Evolutionary conservation across 2,113 vertebrate genomes (phyloP).

Genomic region (Neolamprologus falcicula): DNA sequence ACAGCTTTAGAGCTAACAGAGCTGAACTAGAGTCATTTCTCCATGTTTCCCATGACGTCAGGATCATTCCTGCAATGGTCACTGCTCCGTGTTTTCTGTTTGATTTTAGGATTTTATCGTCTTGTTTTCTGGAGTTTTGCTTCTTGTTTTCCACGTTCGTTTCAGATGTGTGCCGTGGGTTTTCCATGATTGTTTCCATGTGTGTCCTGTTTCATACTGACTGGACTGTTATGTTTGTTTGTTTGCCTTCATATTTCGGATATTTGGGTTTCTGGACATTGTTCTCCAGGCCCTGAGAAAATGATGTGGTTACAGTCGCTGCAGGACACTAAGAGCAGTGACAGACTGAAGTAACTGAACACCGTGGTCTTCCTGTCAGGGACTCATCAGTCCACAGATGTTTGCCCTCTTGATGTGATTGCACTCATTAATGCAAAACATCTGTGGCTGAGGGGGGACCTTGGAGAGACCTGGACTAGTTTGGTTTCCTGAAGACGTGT

Average conservation of each 20-base stretch:
- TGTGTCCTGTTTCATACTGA: neutral
- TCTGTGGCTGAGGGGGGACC: neutral
- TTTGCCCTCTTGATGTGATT: neutral
- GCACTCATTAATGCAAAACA: neutral
- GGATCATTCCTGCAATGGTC: neutral
- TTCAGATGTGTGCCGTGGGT: neutral
- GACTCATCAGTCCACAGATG: neutral
- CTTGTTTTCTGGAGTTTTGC: neutral
- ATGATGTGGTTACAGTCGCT: neutral
- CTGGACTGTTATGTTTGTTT: neutral
- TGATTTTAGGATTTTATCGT: neutral
- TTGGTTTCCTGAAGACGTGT: neutral
- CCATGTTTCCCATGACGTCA: neutral
- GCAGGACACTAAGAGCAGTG: neutral
- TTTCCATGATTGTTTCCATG: neutral
- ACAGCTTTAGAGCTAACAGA: neutral
- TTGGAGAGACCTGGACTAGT: neutral
- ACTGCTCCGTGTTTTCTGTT: neutral
- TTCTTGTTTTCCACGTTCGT: neutral
- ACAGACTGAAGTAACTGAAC: neutral
- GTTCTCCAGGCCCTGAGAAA: neutral
- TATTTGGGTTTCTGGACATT: neutral
- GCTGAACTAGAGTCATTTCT: neutral
- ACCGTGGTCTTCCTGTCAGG: neutral
- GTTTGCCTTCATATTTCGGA: neutral